A percentile compares a stretch with the other conserved stretches of the same genome.
Evolutionary conservation across 1,140 invertebrate genomes (phyloP).

Genomic region (Drosophila asahinai): DNA sequence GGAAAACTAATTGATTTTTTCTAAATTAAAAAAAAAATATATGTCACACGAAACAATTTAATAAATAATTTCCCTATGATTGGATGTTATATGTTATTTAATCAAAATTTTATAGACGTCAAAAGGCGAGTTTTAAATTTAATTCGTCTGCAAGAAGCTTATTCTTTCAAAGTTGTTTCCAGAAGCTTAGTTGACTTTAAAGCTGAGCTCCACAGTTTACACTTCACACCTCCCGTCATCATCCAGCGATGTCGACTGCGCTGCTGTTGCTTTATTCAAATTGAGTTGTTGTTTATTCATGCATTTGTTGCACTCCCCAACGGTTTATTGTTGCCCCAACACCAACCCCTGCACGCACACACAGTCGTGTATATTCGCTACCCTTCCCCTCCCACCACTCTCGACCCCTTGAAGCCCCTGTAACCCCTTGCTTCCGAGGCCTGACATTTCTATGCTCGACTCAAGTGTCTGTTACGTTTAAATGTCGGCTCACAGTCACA

Average conservation of each 20-base stretch:
- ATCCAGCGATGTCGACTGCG: conserved; percentile 6
- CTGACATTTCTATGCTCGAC: conserved; percentile 70
- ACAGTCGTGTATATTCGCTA: conserved; percentile 41
- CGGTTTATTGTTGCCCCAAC: conserved; percentile 66
- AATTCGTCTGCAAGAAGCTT: background rate
- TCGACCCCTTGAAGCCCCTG: background rate
- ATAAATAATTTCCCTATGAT: no score
- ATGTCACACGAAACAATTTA: no score
- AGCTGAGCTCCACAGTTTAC: conserved; percentile 24
- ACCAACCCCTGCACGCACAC: conserved; percentile 20
- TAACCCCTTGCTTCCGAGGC: conserved; percentile 19
- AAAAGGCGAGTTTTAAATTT: no score
- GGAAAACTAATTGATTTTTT: no score
- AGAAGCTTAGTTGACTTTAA: conserved; percentile 31
- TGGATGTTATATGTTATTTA: no score
- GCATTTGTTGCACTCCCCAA: conserved; percentile 78
- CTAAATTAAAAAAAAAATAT: no score
- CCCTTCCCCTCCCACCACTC: background rate
- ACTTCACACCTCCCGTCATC: conserved; percentile 5
- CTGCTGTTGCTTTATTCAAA: conserved; percentile 75
- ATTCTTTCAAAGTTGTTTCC: background rate
- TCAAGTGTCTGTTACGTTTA: conserved; percentile 80
- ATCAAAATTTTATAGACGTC: no score
- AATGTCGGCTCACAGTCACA: conserved; percentile 62
- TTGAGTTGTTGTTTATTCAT: conserved; percentile 82